These are phyloP conservation scores for Chroicocephalus ridibundus DNA, from an alignment of 2,113 vertebrate genomes.

Conservation along the genomic window DNA sequence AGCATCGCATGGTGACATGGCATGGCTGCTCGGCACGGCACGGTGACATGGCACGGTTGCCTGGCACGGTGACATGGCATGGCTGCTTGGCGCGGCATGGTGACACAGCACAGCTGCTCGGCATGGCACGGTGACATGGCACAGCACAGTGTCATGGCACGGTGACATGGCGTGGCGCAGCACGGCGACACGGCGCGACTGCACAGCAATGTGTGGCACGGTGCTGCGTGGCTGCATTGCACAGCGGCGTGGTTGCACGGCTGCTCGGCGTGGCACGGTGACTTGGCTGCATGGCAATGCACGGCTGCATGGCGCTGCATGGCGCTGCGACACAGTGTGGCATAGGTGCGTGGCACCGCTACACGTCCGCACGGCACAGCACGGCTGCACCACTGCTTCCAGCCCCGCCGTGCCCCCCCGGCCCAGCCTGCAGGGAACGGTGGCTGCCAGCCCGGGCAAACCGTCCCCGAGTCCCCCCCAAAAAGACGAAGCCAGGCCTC, in stretches of 20 bases:
- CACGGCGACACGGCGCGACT: background rate
- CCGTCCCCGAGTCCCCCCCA: accelerated
- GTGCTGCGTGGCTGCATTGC: background rate
- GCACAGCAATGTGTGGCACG: background rate
- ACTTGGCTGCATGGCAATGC: background rate
- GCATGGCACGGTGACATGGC: too few relatives aligned
- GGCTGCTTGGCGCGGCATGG: background rate
- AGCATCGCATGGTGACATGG: accelerated
- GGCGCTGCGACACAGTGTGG: background rate
- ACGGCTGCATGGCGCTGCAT: background rate
- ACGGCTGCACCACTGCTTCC: background rate
- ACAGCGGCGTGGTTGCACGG: too few relatives aligned
- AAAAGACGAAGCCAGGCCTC: background rate
- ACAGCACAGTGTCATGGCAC: background rate
- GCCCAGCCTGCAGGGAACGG: background rate
- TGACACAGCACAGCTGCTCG: too few relatives aligned
- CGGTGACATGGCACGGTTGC: background rate
- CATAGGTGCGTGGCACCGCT: too few relatives aligned
- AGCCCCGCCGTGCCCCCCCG: accelerated
- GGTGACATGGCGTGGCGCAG: background rate
- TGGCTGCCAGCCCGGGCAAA: accelerated
- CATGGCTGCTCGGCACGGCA: background rate
- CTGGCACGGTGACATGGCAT: background rate
- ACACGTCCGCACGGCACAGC: background rate
- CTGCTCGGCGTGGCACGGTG: background rate